Evolutionary conservation across 2,888 invertebrate species (phyloP), one percentile per base, ranked within the genome.

Genomic region (Theodoxus fluviatilis): DNA sequence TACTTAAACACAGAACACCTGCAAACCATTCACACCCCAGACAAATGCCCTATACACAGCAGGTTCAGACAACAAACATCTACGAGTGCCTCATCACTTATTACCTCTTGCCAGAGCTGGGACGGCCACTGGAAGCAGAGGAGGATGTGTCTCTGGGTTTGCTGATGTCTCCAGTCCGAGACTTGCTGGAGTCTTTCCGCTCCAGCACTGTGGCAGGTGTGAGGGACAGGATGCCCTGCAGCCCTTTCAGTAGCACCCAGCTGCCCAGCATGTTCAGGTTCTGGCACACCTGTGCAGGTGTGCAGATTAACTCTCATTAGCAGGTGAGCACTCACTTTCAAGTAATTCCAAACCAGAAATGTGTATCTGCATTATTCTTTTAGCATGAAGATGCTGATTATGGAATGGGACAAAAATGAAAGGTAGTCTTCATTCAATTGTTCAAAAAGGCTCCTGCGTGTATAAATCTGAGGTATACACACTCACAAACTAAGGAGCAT

Each of bases 181-280:
- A 69, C 43, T 72, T 73, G 28, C 78, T 76, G 0, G 74, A 71
- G 55, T 83, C 83, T 68, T 81, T 81, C 37, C 82, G 77, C 70
- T 84, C 84, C 38, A 83, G 74, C 28, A 84, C 79, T 67, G 77
- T 77, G 15, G 80, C 79, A 15, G 81, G 84, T 12, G 82, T 83
- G 55, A 83, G 75, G 31, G 75, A 69, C 67, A 87, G 75, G 57
- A 87, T 84, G 47, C 84, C 93, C 86, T 96, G 95, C 28, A 96
- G 90, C 0, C 96, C 96, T 67, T 93, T 93, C 28, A 95, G 91
- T 68, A 96, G 88, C 68, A 95, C 90, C 95, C 96, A 96, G 0
- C 93, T 92, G 9, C 94, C 95, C 78, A 95, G 92, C 88, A 95
- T 91, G 73, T 95, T 90, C 86, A 95, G 93, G 88, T 96, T 96